These are phyloP conservation scores for Lymantria dispar DNA, from an alignment of 2,888 invertebrate species.

Conservation along the genomic window DNA sequence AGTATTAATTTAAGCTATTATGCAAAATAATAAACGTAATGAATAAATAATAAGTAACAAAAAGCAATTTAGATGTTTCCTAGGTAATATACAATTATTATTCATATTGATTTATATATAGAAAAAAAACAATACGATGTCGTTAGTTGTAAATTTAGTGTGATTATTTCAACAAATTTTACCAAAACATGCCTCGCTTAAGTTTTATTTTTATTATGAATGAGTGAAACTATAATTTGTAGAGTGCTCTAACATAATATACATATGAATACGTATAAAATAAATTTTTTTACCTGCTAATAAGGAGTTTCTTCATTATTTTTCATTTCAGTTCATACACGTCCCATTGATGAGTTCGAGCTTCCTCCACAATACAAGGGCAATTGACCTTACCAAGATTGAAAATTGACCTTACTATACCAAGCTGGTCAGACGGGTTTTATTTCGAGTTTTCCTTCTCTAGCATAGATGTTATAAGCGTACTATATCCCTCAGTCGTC, in stretches of 20 bases:
- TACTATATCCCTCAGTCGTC: too few species aligned
- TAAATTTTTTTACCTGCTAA: conserved; percentile 73
- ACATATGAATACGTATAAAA: conserved; percentile 53
- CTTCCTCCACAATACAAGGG: too few species aligned
- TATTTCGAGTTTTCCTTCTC: too few species aligned
- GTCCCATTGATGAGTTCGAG: too few species aligned
- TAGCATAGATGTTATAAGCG: too few species aligned
- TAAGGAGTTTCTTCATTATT: conserved; percentile 16
- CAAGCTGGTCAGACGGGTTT: too few species aligned
- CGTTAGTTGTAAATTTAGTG: conserved; percentile 48
- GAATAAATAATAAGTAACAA: conserved; percentile 46
- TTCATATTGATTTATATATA: conserved; percentile 15
- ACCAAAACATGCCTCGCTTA: conserved; percentile 82
- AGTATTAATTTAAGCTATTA: conserved; percentile 40
- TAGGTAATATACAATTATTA: conserved; percentile 60
- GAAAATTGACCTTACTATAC: too few species aligned
- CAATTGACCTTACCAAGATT: too few species aligned
- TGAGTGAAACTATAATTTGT: conserved; percentile 59
- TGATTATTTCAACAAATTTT: conserved; percentile 73
- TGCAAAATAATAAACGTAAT: conserved; percentile 35
- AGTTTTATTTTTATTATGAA: conserved; percentile 69
- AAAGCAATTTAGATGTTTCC: conserved; percentile 59
- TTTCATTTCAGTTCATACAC: too few species aligned
- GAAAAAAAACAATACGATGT: conserved; percentile 10
- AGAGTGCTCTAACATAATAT: conserved; percentile 76